Conservation (phyloP, 2,797 vertebrate genomes). For the Paratrypauchen microcephalus region DNA sequence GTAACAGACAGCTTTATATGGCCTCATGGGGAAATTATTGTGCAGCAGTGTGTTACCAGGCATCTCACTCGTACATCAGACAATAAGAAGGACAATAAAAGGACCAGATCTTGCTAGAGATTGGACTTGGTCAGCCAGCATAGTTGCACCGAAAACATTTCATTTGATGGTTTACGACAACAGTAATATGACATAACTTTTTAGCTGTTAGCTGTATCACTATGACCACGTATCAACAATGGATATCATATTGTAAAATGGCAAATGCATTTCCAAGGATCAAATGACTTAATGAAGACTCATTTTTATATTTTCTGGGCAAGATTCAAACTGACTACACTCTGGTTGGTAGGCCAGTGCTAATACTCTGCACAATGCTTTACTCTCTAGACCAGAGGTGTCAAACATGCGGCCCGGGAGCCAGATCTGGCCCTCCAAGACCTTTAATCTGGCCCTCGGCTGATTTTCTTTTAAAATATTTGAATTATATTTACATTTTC, state of each 20-base stretch:
- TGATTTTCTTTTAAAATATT: too few species aligned
- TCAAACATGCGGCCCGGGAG: too few species aligned
- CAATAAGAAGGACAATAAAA: not conserved
- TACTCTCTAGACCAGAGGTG: too few species aligned
- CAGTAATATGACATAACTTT: not conserved
- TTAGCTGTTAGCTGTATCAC: too few species aligned
- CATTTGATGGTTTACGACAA: not conserved
- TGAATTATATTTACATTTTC: too few species aligned
- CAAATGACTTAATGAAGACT: not conserved
- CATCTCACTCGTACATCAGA: slow-evolving; percentile 8
- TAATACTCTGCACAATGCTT: too few species aligned
- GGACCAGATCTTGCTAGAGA: not conserved
- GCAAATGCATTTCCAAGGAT: not conserved
- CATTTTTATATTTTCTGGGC: too few species aligned
- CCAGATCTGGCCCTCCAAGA: too few species aligned
- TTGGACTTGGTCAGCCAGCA: not conserved
- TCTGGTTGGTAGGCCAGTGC: too few species aligned
- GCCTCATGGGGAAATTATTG: not conserved
- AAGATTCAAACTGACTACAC: too few species aligned
- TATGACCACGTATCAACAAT: not conserved
- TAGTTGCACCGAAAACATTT: not conserved
- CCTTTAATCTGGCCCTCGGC: too few species aligned
- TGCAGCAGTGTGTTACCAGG: slow-evolving; percentile 1
- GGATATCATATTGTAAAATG: not conserved
- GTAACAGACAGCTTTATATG: not conserved